These are phyloP conservation scores for Pecten maximus DNA, from an alignment of 2,888 invertebrate genomes.

Conservation along the genomic window DNA sequence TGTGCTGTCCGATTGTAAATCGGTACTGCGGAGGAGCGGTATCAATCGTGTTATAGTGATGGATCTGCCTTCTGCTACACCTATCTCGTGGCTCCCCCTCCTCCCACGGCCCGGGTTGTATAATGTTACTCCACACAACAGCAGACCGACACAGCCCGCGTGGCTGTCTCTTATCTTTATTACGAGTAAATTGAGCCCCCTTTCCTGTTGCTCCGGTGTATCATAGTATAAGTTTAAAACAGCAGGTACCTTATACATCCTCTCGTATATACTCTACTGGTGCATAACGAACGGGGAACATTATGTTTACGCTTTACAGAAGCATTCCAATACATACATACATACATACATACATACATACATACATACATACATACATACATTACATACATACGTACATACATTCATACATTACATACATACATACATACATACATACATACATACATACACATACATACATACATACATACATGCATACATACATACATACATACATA, in stretches of 20 bases:
- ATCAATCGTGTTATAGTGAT: conserved; percentile 1
- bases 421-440: no score
- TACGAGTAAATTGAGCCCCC: conserved; percentile 21
- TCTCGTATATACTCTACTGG: background rate
- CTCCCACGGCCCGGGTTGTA: background rate
- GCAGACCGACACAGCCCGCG: background rate
- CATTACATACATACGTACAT: no score
- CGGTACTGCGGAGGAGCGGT: background rate
- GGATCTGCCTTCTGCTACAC: background rate
- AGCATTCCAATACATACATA: no score
- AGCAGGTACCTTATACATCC: background rate
- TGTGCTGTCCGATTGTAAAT: background rate
- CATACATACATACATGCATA: no score
- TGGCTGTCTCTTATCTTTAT: conserved; percentile 2
- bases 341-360: no score
- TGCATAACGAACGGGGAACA: background rate
- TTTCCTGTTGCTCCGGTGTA: background rate
- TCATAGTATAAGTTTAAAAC: background rate
- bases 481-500: no score
- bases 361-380: no score
- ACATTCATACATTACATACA: no score
- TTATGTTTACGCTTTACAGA: background rate
- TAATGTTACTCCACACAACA: background rate
- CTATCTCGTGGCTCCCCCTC: background rate
- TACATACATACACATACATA: no score